A percentile compares a stretch with the other conserved stretches of the same genome.
Conservation (phyloP, 2,797 vertebrate genomes). For the Sebastes hubbsi region DNA sequence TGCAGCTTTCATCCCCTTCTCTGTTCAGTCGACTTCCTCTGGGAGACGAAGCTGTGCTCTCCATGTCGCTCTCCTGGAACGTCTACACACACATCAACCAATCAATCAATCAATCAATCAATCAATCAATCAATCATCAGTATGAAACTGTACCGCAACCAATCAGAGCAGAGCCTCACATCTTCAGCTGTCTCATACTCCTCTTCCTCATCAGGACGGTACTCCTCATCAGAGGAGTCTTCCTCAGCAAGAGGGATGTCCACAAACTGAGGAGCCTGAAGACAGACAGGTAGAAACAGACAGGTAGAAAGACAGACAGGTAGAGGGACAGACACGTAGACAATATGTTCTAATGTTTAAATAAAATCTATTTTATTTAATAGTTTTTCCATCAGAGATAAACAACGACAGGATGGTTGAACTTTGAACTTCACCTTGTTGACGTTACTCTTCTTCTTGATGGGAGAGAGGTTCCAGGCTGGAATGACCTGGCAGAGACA, state of each 20-base stretch:
- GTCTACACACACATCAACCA: constrained; percentile 74
- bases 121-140: neutral
- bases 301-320: neutral
- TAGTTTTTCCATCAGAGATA: too few relatives aligned
- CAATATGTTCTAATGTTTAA: too few relatives aligned
- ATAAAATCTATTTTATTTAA: too few relatives aligned
- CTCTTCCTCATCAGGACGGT: constrained; percentile 92
- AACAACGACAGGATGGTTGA: neutral
- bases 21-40: constrained; percentile 79
- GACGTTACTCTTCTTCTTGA: constrained; percentile 88
- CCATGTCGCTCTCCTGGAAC: constrained; percentile 91
- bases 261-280: constrained; percentile 92
- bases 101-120: neutral
- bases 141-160: neutral
- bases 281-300: neutral
- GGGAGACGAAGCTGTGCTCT: constrained; percentile 89
- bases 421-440: constrained; percentile 63
- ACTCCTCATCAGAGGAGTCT: constrained; percentile 96
- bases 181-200: constrained; percentile 94
- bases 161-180: constrained; percentile 68
- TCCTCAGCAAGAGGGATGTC: constrained; percentile 94
- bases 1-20: constrained; percentile 81
- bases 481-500: constrained; percentile 87
- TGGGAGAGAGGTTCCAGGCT: constrained; percentile 95
- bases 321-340: too few relatives aligned